phyloP scores from a whole-genome alignment of 2,888 invertebrate genomes.

The Rhagonycha fulva region DNA sequence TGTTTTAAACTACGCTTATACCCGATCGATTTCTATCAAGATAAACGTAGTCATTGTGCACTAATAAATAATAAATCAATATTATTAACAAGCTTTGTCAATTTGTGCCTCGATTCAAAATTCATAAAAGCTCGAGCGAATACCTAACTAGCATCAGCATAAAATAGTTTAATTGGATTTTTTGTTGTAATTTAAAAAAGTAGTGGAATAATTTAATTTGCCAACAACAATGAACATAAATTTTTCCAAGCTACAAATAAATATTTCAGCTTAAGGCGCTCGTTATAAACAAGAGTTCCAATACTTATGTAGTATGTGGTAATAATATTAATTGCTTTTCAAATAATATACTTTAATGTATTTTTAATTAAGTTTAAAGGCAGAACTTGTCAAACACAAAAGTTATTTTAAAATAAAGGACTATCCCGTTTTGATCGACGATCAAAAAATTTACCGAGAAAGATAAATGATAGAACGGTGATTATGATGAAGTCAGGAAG shows the following conservation, averaged over 20 bases:
- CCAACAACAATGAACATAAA: neutral
- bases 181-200: neutral
- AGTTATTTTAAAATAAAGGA: neutral
- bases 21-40: neutral
- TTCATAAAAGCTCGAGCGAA: neutral
- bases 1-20: neutral
- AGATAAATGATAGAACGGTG: neutral
- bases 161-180: neutral
- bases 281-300: neutral
- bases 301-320: neutral
- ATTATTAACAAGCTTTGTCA: neutral
- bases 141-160: neutral
- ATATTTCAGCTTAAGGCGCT: neutral
- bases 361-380: neutral
- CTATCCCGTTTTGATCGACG: neutral
- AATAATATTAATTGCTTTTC: neutral
- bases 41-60: neutral
- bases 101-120: neutral
- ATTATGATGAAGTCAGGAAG: slow-evolving; percentile 4
- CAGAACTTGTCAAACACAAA: neutral
- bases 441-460: neutral
- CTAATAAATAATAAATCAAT: neutral
- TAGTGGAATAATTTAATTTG: neutral
- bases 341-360: neutral
- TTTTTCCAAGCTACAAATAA: neutral